Evolutionary conservation across 2,888 invertebrate genomes (phyloP), one percentile per base, ranked within the genome.

Genomic region (Oligia strigilis): DNA sequence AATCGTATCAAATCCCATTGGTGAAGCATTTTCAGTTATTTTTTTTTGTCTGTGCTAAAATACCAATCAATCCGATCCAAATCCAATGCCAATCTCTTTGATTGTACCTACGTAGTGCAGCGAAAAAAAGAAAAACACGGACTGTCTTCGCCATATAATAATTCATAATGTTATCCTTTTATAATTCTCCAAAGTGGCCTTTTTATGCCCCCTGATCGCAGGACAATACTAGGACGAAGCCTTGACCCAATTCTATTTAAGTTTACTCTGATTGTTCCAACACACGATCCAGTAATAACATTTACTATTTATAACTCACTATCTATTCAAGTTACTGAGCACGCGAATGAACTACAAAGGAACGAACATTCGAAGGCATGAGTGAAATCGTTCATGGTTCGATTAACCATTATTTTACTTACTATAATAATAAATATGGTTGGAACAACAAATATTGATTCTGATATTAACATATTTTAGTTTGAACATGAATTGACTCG

Each of bases 401-500:
- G 49, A 80, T 77, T 74, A 80, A 55, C 71, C 71, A 75, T 84
- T 74, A 89, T 75, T 88, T 78, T 79, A 72, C 83, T 73, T 52
- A 77, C 65, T 69, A 65, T 36, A n/a, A 29, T 65, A 83, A 87
- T 88, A 90, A 90, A 88, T 87, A 82, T 55, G 17, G 69, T 46
- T 58, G 49, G 62, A 85, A 87, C 81, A 80, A 52, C 55, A 82
- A 82, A 88, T 82, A 87, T 89, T 87, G 90, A 86, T 86, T 79
- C 62, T 29, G 58, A 71, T 75, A 89, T 84, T 86, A 81, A 58
- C 80, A 81, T 88, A 88, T 85, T 88, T 84, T 81, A 87, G 77
- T 85, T 86, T 77, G 80, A 80, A 82, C 78, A 87, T 85, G 79
- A 86, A 83, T 83, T 80, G 83, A 52, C 60, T 84, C 64, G 70